phyloP scores from a whole-genome alignment of 1,140 invertebrate genomes.

The Pseudomyrmex cubaensis region DNA sequence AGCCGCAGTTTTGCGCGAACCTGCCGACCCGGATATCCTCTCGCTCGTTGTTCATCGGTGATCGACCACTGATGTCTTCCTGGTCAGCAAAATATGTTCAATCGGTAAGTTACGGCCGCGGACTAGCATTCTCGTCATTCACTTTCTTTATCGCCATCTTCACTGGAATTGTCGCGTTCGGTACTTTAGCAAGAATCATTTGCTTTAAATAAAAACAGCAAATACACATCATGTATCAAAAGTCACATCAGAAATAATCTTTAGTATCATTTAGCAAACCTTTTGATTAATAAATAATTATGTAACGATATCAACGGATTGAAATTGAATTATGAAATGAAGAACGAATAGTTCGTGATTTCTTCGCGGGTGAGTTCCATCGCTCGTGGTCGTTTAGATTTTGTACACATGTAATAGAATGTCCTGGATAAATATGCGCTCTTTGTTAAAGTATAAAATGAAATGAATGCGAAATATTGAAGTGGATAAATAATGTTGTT shows the following conservation, averaged over 20 bases:
- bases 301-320: no score
- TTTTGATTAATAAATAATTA: not conserved
- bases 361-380: conserved; percentile 15
- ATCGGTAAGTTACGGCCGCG: conserved; percentile 82
- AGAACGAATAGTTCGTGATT: not conserved
- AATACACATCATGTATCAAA: not conserved
- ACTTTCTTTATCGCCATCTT: not conserved
- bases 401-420: no score
- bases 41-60: conserved; percentile 79
- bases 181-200: conserved; percentile 20
- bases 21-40: conserved; percentile 84
- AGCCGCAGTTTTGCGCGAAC: conserved; percentile 85
- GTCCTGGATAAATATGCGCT: not conserved
- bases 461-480: not conserved
- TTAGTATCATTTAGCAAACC: not conserved
- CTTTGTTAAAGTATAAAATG: conserved; percentile 1
- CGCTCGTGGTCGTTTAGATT: not conserved
- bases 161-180: not conserved
- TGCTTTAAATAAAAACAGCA: not conserved
- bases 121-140: not conserved
- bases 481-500: not conserved
- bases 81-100: conserved; percentile 85
- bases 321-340: not conserved
- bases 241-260: not conserved
- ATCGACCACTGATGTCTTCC: conserved; percentile 83